These are phyloP conservation scores for Leptinotarsa lineolata DNA, from an alignment of 1,140 invertebrate genomes.

Conservation along the genomic window DNA sequence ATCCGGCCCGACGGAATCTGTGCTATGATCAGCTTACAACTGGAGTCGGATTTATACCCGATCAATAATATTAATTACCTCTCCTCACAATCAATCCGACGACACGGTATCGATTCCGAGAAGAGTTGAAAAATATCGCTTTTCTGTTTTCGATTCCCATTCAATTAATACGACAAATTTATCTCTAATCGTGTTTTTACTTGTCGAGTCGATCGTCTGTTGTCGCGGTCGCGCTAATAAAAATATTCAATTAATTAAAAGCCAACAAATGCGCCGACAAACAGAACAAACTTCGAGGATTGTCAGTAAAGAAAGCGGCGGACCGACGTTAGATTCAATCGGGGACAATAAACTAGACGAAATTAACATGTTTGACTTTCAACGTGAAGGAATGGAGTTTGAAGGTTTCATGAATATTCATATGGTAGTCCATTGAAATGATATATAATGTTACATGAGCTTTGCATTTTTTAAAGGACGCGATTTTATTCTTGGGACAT, in stretches of 20 bases:
- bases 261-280: conserved; percentile 29
- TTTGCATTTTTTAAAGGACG: too few species aligned
- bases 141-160: not conserved
- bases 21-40: too few species aligned
- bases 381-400: not conserved
- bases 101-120: not conserved
- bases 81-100: too few species aligned
- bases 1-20: too few species aligned
- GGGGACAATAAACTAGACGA: conserved; percentile 16
- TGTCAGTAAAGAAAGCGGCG: conserved; percentile 14
- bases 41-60: too few species aligned
- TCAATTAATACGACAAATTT: conserved; percentile 26
- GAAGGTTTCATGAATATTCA: conserved; percentile 1
- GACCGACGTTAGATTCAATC: conserved; percentile 12
- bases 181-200: conserved; percentile 22
- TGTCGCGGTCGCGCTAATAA: conserved; percentile 23
- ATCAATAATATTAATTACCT: too few species aligned
- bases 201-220: conserved; percentile 14
- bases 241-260: conserved; percentile 32
- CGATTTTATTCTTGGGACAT: too few species aligned
- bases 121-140: not conserved
- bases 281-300: conserved; percentile 20
- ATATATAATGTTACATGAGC: too few species aligned
- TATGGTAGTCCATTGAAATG: not conserved
- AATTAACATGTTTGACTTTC: conserved; percentile 20